phyloP scores from a whole-genome alignment of 2,797 vertebrate species.

The Halcyon badia region DNA sequence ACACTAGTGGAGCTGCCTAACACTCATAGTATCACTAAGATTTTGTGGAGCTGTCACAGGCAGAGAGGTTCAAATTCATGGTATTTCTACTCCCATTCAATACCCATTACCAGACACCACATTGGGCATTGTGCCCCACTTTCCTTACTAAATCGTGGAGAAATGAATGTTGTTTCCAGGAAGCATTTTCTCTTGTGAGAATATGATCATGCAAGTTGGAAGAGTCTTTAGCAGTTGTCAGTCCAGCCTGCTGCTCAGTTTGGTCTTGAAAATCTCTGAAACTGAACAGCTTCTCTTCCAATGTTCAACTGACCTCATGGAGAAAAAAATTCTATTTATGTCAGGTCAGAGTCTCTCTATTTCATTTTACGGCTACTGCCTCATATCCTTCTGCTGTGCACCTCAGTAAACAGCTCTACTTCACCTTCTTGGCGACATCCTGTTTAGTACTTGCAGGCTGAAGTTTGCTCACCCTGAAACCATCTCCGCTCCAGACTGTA shows the following conservation, averaged over 20 bases:
- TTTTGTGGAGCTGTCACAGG: neutral
- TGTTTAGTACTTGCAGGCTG: neutral
- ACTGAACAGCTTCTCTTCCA: neutral
- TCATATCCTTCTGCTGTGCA: neutral
- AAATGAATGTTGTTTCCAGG: neutral
- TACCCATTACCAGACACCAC: neutral
- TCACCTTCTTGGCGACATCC: neutral
- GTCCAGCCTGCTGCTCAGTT: neutral
- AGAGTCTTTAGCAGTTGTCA: neutral
- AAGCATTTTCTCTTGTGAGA: neutral
- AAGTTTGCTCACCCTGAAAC: neutral
- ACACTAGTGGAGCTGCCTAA: neutral
- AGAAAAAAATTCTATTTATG: neutral
- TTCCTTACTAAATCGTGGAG: neutral
- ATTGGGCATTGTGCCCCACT: neutral
- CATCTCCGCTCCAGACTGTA: neutral
- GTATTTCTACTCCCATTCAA: neutral
- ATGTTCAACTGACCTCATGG: accelerated
- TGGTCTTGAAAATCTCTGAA: neutral
- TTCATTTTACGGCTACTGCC: neutral
- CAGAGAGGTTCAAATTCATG: neutral
- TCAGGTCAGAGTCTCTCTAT: neutral
- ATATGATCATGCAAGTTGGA: neutral
- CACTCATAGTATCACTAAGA: neutral
- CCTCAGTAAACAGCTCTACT: neutral